Percentiles rank a stretch among this genome's conserved stretches.
phyloP scores from a whole-genome alignment of 2,113 vertebrate species.

The Pimephales promelas region DNA sequence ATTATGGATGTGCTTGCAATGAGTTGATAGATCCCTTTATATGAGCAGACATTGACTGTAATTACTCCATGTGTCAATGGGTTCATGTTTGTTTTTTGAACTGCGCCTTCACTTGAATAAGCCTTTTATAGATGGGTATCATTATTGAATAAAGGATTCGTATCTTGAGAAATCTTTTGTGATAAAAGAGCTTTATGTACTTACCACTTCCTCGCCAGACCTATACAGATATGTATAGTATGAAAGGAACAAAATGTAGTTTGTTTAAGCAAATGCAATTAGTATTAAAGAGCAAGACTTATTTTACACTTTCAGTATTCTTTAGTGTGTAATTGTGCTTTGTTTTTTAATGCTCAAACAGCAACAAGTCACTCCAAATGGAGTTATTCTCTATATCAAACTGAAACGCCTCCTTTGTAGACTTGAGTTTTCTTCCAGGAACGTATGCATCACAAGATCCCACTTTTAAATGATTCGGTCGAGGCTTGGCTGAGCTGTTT shows the following conservation, averaged over 20 bases:
- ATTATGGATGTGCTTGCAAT: neutral
- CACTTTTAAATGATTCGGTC: too few species aligned
- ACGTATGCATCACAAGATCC: too few species aligned
- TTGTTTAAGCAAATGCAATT: neutral
- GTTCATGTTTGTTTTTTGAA: neutral
- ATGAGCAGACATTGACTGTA: neutral
- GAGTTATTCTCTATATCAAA: too few species aligned
- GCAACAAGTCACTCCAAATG: too few species aligned
- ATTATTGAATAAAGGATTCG: neutral
- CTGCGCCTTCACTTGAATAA: neutral
- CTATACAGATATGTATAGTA: neutral
- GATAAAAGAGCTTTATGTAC: neutral
- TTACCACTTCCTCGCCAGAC: neutral
- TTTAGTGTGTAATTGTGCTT: too few species aligned
- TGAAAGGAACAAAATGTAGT: too few species aligned
- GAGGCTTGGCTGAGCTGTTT: too few species aligned
- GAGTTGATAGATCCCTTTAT: slow-evolving; percentile 1
- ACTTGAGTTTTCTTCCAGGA: too few species aligned
- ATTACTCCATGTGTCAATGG: neutral
- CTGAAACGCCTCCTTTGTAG: too few species aligned
- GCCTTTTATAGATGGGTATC: neutral
- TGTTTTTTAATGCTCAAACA: too few species aligned
- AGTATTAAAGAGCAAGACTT: neutral
- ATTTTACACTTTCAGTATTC: too few species aligned
- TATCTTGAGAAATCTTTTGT: neutral